Conservation (phyloP, 2,113 vertebrate genomes). For the Pipra filicauda region DNA sequence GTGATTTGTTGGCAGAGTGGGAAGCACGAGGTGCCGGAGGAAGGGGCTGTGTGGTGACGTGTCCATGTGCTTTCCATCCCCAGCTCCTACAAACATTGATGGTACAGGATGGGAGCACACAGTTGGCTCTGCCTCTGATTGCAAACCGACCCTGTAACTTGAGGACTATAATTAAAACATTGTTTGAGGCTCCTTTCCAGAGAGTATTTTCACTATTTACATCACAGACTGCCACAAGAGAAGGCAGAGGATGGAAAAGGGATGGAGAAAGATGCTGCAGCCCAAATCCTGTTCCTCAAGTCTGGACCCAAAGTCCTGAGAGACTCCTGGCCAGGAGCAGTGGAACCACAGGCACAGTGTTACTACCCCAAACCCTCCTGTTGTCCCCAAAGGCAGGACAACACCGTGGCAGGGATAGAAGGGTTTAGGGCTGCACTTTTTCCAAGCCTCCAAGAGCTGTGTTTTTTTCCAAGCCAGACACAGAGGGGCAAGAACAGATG, state of each 20-base stretch:
- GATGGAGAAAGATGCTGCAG: not conserved
- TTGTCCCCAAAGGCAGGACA: not conserved
- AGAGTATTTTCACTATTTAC: rapidly evolving
- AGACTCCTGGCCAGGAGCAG: not conserved
- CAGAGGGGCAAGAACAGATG: rapidly evolving
- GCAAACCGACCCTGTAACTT: not conserved
- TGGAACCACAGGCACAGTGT: not conserved
- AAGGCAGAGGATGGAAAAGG: not conserved
- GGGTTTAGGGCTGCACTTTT: not conserved
- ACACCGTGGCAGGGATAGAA: rapidly evolving
- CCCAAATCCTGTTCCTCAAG: not conserved
- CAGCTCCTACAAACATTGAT: not conserved
- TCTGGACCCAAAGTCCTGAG: not conserved
- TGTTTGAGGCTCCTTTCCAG: not conserved
- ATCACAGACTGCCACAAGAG: not conserved
- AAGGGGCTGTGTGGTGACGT: rapidly evolving
- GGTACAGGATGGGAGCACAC: not conserved
- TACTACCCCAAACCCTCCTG: not conserved
- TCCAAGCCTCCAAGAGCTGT: not conserved
- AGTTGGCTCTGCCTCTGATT: not conserved
- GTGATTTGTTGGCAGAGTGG: not conserved
- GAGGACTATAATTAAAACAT: not conserved
- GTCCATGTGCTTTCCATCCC: not conserved
- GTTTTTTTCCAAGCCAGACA: not conserved
- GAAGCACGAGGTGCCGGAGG: not conserved